Percentiles rank a stretch among this genome's conserved stretches.
These are phyloP conservation scores for Larimichthys crocea DNA, from an alignment of 2,113 vertebrate genomes.

Conservation along the genomic window DNA sequence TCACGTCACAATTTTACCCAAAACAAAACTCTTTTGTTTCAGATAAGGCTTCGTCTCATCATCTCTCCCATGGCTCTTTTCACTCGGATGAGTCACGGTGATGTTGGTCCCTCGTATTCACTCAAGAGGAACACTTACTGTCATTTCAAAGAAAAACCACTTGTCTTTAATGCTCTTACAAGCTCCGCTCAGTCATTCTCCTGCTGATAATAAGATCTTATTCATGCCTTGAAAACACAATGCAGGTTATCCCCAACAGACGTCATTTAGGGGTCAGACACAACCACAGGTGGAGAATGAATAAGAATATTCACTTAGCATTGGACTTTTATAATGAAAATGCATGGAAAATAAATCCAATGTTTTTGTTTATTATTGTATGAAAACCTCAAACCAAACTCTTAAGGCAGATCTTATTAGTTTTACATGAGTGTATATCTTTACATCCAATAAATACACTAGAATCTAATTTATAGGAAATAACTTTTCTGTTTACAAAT, in stretches of 20 bases:
- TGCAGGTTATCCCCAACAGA: neutral
- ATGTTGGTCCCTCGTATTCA: conserved; percentile 1
- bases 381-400: too few relatives aligned
- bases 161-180: conserved; percentile 9
- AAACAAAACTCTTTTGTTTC: neutral
- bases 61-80: neutral
- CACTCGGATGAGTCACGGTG: neutral
- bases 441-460: too few relatives aligned
- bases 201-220: conserved; percentile 1
- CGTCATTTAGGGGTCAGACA: neutral
- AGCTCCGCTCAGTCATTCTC: neutral
- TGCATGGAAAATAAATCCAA: too few relatives aligned
- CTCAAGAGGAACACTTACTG: conserved; percentile 20
- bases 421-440: too few relatives aligned
- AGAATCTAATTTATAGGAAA: too few relatives aligned
- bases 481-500: too few relatives aligned
- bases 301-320: neutral
- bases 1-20: neutral
- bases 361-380: too few relatives aligned
- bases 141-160: conserved; percentile 10
- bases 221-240: neutral
- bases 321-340: neutral
- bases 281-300: neutral
- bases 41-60: neutral
- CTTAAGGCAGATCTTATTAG: too few relatives aligned